Conservation (phyloP, 2,797 vertebrate genomes). For the Argyrosomus regius region DNA sequence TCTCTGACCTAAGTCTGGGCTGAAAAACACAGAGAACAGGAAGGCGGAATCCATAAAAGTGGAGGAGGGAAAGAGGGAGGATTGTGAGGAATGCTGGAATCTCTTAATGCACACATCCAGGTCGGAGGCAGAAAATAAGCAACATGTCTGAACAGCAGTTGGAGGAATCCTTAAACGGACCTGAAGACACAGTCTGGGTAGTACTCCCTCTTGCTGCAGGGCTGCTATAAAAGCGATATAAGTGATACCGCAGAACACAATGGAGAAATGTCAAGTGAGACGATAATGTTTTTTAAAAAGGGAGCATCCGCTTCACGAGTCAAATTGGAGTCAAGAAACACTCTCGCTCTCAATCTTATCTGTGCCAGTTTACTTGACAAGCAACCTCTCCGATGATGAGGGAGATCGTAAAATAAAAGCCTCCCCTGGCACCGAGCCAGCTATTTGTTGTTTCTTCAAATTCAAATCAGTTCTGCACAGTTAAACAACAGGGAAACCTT, state of each 20-base stretch:
- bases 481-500: conserved; percentile 58
- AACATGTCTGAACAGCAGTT: conserved; percentile 85
- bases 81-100: conserved; percentile 82
- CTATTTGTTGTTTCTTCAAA: conserved; percentile 61
- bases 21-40: conserved; percentile 69
- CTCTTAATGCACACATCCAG: conserved; percentile 79
- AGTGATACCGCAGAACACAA: conserved; percentile 68
- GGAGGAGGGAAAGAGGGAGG: conserved; percentile 54
- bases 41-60: conserved; percentile 73
- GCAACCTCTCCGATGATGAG: conserved; percentile 28
- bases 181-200: conserved; percentile 61
- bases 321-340: conserved; percentile 53
- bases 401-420: conserved; percentile 33
- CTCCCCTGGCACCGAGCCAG: conserved; percentile 36
- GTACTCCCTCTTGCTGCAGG: conserved; percentile 68
- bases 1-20: conserved; percentile 71
- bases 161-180: conserved; percentile 63
- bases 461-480: conserved; percentile 67
- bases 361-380: conserved; percentile 34
- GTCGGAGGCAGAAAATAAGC: conserved; percentile 71
- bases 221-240: conserved; percentile 67
- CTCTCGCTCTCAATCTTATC: conserved; percentile 54
- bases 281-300: conserved; percentile 72
- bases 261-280: conserved; percentile 69
- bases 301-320: conserved; percentile 59